phyloP scores from a whole-genome alignment of 2,113 vertebrate species.

The Epinephelus cyanopodus region DNA sequence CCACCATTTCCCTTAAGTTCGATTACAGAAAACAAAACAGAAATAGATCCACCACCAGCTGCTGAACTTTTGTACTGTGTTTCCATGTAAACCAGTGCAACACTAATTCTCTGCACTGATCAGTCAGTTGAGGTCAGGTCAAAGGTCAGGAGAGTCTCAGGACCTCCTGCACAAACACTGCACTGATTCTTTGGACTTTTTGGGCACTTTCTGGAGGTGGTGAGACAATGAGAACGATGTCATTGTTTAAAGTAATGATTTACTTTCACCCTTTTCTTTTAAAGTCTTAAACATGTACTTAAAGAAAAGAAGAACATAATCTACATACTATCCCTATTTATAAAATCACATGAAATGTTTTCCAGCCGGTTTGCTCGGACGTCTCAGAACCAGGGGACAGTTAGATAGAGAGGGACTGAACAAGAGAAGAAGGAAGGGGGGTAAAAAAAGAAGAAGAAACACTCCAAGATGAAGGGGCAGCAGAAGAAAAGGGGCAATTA shows the following conservation, averaged over 20 bases:
- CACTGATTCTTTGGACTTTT: conserved; percentile 9
- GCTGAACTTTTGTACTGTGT: neutral
- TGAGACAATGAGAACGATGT: neutral
- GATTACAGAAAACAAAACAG: no score
- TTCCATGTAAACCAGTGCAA: neutral
- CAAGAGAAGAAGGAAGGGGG: conserved; percentile 37
- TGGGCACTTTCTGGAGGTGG: neutral
- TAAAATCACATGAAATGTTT: neutral
- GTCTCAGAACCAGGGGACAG: conserved; percentile 7
- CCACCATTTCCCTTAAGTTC: no score
- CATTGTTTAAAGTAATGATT: neutral
- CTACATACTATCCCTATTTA: neutral
- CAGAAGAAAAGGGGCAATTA: conserved; percentile 88
- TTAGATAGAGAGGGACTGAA: conserved; percentile 39
- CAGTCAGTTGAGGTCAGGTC: conserved; percentile 42
- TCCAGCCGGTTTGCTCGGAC: neutral
- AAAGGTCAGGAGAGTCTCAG: conserved; percentile 54
- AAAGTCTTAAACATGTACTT: neutral
- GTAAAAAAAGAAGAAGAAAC: conserved; percentile 59
- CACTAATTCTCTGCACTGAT: neutral
- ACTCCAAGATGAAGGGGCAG: conserved; percentile 84
- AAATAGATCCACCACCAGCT: neutral
- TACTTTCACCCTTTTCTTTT: neutral
- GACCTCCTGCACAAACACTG: conserved; percentile 15
- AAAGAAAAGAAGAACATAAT: neutral